These are phyloP conservation scores for Tricholaema leucomelas DNA, from an alignment of 2,113 vertebrate genomes.

Conservation along the genomic window DNA sequence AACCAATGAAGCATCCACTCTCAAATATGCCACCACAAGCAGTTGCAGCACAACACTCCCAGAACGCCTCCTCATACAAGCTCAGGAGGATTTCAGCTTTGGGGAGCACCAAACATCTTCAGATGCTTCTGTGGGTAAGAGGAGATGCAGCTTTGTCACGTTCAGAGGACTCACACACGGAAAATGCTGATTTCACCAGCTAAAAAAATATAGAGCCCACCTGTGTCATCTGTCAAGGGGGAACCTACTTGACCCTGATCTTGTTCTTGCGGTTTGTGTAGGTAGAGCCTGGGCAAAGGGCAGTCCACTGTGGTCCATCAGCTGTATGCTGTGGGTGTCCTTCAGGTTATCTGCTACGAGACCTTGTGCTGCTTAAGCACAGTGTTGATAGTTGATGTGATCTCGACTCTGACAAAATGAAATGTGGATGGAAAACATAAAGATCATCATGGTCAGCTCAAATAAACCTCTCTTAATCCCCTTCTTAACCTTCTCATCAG, in stretches of 20 bases:
- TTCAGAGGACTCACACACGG: rapidly evolving
- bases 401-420: not conserved
- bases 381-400: not conserved
- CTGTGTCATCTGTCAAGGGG: not conserved
- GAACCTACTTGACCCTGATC: not conserved
- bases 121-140: not conserved
- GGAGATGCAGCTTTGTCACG: not conserved
- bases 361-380: not conserved
- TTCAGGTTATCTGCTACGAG: not conserved
- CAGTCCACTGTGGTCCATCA: not conserved
- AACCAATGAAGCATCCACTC: constrained; percentile 48
- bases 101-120: rapidly evolving
- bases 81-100: not conserved
- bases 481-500: not conserved
- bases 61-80: rapidly evolving
- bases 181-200: not conserved
- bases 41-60: not conserved
- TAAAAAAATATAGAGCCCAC: not conserved
- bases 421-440: not conserved
- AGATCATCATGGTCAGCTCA: not conserved
- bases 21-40: not conserved
- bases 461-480: not conserved
- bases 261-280: not conserved
- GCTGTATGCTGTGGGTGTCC: not conserved
- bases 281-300: not conserved